Percentiles rank a stretch among this genome's conserved stretches.
These are phyloP conservation scores for Callocephalon fimbriatum DNA, from an alignment of 2,113 vertebrate species.

Conservation along the genomic window DNA sequence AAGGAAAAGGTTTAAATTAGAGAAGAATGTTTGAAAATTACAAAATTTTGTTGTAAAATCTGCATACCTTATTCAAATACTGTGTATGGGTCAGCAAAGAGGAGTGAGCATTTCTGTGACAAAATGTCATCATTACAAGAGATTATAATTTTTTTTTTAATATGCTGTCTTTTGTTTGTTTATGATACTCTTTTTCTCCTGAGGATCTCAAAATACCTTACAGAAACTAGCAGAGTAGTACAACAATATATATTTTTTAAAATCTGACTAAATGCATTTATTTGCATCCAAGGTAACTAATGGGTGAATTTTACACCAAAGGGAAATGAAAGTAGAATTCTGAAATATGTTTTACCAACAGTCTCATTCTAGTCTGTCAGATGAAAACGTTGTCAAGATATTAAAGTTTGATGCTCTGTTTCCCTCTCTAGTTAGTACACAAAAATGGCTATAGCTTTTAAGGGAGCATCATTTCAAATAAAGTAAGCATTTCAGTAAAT, in stretches of 20 bases:
- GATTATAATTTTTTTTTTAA: not conserved
- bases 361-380: not conserved
- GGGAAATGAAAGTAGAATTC: not conserved
- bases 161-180: not conserved
- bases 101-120: not conserved
- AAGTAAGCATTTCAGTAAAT: slow-evolving; percentile 9
- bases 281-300: not conserved
- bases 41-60: not conserved
- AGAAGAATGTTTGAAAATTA: not conserved
- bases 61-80: not conserved
- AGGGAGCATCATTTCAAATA: not conserved
- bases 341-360: not conserved
- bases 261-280: not conserved
- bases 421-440: not conserved
- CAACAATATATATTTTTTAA: not conserved
- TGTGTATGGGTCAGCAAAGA: not conserved
- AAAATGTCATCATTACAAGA: not conserved
- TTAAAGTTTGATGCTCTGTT: not conserved
- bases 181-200: not conserved
- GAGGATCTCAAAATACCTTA: not conserved
- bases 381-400: not conserved
- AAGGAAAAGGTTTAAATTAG: not conserved
- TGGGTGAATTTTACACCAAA: not conserved
- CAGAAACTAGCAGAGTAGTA: not conserved
- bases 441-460: not conserved